A percentile compares a stretch with the other conserved stretches of the same genome.
Conservation (phyloP, 2,797 vertebrate species). For the Karalla daura region DNA sequence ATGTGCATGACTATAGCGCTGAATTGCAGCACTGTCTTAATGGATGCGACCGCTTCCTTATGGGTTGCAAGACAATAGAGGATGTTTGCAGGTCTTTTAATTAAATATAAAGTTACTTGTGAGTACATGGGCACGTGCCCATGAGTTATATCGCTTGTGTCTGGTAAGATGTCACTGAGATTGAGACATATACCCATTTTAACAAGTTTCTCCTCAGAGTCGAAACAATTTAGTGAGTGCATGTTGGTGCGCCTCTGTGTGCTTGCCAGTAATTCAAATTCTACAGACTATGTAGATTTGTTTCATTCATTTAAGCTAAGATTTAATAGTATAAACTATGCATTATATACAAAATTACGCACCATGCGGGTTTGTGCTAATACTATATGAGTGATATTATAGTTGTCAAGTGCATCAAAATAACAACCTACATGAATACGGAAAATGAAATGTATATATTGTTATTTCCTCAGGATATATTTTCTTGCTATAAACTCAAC, state of each 20-base stretch:
- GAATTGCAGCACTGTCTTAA: slow-evolving; percentile 80
- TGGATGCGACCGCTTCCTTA: slow-evolving; percentile 65
- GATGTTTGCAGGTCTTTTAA: slow-evolving; percentile 52
- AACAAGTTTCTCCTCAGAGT: background rate
- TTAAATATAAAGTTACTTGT: slow-evolving; percentile 45
- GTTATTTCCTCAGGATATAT: too few species aligned
- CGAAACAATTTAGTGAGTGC: background rate
- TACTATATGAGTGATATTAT: too few species aligned
- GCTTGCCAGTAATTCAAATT: slow-evolving; percentile 9
- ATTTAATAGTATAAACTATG: too few species aligned
- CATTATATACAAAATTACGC: too few species aligned
- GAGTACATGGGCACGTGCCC: background rate
- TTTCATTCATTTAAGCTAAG: too few species aligned
- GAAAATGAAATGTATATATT: too few species aligned
- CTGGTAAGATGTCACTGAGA: background rate
- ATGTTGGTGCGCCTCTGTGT: background rate
- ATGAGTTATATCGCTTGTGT: background rate
- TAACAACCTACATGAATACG: too few species aligned
- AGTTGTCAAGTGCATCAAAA: too few species aligned
- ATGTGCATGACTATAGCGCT: slow-evolving; percentile 81
- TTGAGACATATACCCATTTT: background rate
- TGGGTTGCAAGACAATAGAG: slow-evolving; percentile 50
- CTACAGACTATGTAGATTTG: background rate
- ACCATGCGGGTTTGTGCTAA: too few species aligned
- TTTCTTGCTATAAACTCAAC: background rate